Percentiles rank a stretch among this genome's conserved stretches.
Conservation (phyloP, 2,797 vertebrate genomes). For the Clamator glandarius region DNA sequence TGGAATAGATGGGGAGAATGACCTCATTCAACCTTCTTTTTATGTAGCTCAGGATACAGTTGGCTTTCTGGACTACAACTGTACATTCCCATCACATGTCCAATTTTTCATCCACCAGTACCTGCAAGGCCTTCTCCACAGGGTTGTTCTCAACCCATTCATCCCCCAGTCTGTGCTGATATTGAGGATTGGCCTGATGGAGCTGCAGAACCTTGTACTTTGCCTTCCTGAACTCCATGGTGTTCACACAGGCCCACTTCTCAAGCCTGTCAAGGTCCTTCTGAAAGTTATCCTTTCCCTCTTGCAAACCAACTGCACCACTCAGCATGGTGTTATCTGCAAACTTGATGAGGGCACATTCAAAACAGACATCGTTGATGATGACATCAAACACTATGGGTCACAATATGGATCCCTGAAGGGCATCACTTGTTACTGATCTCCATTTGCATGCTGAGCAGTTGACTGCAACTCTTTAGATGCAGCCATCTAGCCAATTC, state of each 20-base stretch:
- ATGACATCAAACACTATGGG: neutral
- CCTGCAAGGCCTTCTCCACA: neutral
- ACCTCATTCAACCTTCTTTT: neutral
- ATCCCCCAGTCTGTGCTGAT: neutral
- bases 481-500: neutral
- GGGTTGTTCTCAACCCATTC: neutral
- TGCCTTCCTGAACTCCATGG: neutral
- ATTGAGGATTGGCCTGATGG: rapidly evolving
- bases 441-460: neutral
- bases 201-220: no score
- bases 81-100: rapidly evolving
- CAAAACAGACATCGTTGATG: neutral
- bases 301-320: neutral
- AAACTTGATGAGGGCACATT: neutral
- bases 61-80: neutral
- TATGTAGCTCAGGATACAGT: neutral
- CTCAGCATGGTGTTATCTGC: rapidly evolving
- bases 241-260: no score
- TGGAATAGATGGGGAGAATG: rapidly evolving
- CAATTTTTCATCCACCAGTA: neutral
- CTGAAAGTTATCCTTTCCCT: neutral
- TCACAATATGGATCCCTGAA: rapidly evolving
- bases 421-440: neutral
- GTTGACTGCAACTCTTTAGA: neutral
- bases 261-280: neutral